Percentiles rank a stretch among this genome's conserved stretches.
Conservation (phyloP, 2,888 invertebrate species). For the Drosophila histrio region DNA sequence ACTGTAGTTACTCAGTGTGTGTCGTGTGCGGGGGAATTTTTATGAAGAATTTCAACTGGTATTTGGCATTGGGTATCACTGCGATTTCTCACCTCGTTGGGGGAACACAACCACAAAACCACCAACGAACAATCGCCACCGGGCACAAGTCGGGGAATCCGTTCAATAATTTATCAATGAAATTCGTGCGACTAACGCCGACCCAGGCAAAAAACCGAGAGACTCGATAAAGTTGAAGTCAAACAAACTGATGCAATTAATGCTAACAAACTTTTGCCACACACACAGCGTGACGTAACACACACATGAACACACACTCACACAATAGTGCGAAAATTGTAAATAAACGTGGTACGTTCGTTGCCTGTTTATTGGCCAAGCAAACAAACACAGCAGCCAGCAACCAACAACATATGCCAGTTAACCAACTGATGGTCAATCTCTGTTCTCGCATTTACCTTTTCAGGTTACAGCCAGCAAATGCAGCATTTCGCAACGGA, state of each 20-base stretch:
- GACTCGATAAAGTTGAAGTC: slow-evolving; percentile 42
- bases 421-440: slow-evolving; percentile 18
- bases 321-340: slow-evolving; percentile 32
- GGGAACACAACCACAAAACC: slow-evolving; percentile 41
- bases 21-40: slow-evolving; percentile 47
- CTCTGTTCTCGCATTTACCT: slow-evolving; percentile 9
- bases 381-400: slow-evolving; percentile 12
- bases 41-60: slow-evolving; percentile 23
- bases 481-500: slow-evolving; percentile 54
- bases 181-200: slow-evolving; percentile 39
- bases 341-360: slow-evolving; percentile 32
- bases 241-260: slow-evolving; percentile 59
- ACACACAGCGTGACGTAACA: slow-evolving; percentile 1
- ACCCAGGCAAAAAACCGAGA: slow-evolving; percentile 5
- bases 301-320: not conserved
- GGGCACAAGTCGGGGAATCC: slow-evolving; percentile 48
- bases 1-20: not conserved
- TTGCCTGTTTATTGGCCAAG: slow-evolving; percentile 12
- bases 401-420: slow-evolving; percentile 1
- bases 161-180: slow-evolving; percentile 66
- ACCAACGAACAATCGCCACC: slow-evolving; percentile 4
- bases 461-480: slow-evolving; percentile 73
- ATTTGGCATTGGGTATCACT: slow-evolving; percentile 49
- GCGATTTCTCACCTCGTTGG: slow-evolving; percentile 65
- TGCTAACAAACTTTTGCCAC: slow-evolving; percentile 39